Evolutionary conservation across 2,888 invertebrate species (phyloP).

Genomic region (Drosophila nigritarsus): DNA sequence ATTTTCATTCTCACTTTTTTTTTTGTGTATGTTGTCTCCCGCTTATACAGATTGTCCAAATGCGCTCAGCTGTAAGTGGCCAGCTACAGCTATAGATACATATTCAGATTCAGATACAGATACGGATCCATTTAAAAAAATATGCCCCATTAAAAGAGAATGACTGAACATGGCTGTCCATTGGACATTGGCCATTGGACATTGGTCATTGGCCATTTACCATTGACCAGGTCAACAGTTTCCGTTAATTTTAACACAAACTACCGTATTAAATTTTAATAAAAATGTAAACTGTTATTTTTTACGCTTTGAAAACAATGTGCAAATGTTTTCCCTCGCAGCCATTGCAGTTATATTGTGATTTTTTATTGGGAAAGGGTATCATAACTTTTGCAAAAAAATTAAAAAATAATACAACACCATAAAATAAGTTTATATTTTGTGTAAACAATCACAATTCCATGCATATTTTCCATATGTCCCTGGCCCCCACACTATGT

Average conservation of each 20-base stretch:
- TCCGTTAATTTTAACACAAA: conserved; percentile 62
- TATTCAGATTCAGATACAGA: conserved; percentile 23
- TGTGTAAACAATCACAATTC: neutral
- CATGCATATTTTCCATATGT: neutral
- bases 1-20: conserved; percentile 10
- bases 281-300: conserved; percentile 47
- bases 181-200: conserved; percentile 37
- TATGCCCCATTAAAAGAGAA: conserved; percentile 6
- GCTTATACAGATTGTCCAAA: conserved; percentile 69
- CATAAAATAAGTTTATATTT: neutral
- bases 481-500: neutral
- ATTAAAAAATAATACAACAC: neutral
- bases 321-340: conserved; percentile 4
- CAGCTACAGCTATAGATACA: conserved; percentile 39
- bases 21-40: conserved; percentile 5
- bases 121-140: conserved; percentile 12
- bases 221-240: conserved; percentile 32
- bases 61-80: conserved; percentile 67
- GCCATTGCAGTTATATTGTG: neutral
- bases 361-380: neutral
- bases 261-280: conserved; percentile 52
- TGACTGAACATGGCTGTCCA: conserved; percentile 10
- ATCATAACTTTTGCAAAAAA: neutral
- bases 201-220: conserved; percentile 37
- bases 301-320: conserved; percentile 43